Evolutionary conservation across 2,888 invertebrate genomes (phyloP).

Genomic region (Drosophila formosana): DNA sequence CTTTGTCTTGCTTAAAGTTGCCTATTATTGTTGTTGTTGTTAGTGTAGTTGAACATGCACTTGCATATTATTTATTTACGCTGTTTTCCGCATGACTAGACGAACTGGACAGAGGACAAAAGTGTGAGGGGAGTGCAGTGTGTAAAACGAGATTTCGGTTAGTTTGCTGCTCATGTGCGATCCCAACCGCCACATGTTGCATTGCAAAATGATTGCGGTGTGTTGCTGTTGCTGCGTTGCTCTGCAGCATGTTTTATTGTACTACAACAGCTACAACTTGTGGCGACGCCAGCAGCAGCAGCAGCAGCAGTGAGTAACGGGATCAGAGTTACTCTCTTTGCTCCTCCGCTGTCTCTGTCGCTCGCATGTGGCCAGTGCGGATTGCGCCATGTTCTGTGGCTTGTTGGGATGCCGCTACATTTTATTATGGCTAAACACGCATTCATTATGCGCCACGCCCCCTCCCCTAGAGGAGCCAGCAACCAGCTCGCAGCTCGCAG

Average conservation of each 20-base stretch:
- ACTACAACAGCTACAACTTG: slow-evolving; percentile 37
- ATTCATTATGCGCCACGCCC: slow-evolving; percentile 63
- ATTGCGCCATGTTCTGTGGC: slow-evolving; percentile 60
- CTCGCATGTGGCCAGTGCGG: slow-evolving; percentile 20
- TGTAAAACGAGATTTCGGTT: slow-evolving; percentile 36
- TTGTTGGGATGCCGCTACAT: slow-evolving; percentile 69
- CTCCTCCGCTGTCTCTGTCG: background rate
- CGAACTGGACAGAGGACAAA: slow-evolving; percentile 12
- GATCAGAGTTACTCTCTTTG: background rate
- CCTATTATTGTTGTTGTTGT: slow-evolving; percentile 9
- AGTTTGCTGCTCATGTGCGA: slow-evolving; percentile 36
- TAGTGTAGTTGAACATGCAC: slow-evolving; percentile 22
- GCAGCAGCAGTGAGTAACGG: background rate
- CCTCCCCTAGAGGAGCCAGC: no score
- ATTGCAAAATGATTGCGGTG: slow-evolving; percentile 65
- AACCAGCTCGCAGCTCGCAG: background rate
- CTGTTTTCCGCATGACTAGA: slow-evolving; percentile 49
- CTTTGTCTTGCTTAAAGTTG: background rate
- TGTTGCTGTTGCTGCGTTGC: slow-evolving; percentile 32
- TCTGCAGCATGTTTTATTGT: slow-evolving; percentile 71
- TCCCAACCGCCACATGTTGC: slow-evolving; percentile 51
- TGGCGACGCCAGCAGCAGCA: slow-evolving; percentile 6
- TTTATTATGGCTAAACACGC: slow-evolving; percentile 76
- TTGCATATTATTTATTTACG: slow-evolving; percentile 56
- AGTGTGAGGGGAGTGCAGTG: background rate